A percentile compares a stretch with the other conserved stretches of the same genome.
Conservation (phyloP, 2,888 invertebrate genomes). For the Chymomyza amoena region DNA sequence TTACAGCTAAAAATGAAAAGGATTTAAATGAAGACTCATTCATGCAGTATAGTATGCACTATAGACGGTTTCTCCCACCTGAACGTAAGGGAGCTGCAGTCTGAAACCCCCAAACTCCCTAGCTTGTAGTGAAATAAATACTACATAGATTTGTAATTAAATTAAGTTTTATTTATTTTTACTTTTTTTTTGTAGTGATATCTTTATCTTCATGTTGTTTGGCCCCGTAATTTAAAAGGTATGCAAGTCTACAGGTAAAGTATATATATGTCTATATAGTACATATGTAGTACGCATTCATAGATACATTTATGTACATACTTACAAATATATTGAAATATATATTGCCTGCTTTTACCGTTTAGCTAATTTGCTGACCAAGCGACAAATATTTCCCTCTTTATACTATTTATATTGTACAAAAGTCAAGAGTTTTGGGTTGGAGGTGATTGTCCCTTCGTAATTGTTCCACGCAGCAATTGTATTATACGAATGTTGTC, state of each 20-base stretch:
- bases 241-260: background rate
- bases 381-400: slow-evolving; percentile 59
- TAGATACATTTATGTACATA: background rate
- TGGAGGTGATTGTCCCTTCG: slow-evolving; percentile 43
- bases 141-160: too few species aligned
- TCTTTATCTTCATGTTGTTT: background rate
- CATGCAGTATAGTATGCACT: too few species aligned
- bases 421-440: slow-evolving; percentile 43
- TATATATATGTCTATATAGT: background rate
- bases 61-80: too few species aligned
- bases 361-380: slow-evolving; percentile 61
- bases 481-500: slow-evolving; percentile 23
- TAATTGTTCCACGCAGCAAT: slow-evolving; percentile 15
- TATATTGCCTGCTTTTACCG: slow-evolving; percentile 34
- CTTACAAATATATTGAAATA: background rate
- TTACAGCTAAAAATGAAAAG: too few species aligned
- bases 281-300: too few species aligned
- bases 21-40: too few species aligned
- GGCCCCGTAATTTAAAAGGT: background rate
- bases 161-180: too few species aligned
- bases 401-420: slow-evolving; percentile 45
- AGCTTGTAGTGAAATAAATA: too few species aligned
- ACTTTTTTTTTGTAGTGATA: too few species aligned
- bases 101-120: too few species aligned
- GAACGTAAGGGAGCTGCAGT: too few species aligned